Evolutionary conservation across 2,113 vertebrate species (phyloP), one percentile per base, ranked within the genome.

Genomic region (Marcusenius ussheri): DNA sequence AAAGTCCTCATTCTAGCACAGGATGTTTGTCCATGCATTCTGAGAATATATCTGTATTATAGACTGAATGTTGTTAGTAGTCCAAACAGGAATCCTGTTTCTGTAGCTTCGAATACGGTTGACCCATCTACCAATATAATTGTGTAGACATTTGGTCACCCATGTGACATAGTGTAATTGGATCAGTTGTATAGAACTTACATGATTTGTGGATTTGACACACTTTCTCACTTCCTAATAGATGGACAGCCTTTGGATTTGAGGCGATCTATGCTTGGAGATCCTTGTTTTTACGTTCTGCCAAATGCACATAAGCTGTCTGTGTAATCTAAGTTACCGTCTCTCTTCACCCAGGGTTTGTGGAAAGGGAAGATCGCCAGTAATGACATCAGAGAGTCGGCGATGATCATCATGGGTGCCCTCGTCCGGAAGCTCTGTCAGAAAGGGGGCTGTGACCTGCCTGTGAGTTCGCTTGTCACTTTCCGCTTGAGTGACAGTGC

Each of bases 331-430:
- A n/a, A 42, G 19, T 31, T 56, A 80, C 86, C 53, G 9, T 86
- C 91, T 70, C 92, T 93, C 94, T 46, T 3, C 10, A 91, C 92
- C 90, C 91, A 99, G 98, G 95, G 94, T 53, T 97, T 95, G 91
- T 97, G 95, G 91, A 97, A 97, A 90, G 96, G 95, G 88, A 96
- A 96, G 51, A 97, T 99, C 0, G 96, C 93, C 35, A 98, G 94
- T 90, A 94, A 89, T 31, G 97, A 99, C 90, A 98, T 99, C 91
- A 97, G 96, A 95, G 98, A 99, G 96, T 97, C 97, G 0, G 93
- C 98, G 49, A 95, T 99, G 92, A 98, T 98, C 92, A 95, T 98
- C 91, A 96, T 97, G 91, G 98, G 98, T 80, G 98, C 98, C 0
- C 94, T 99, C 19, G 94, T 99, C 90, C 95, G 94, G 91, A 99